Base-by-base conservation (phyloP, 2,797 vertebrate species). In the Spizella passerina region DNA sequence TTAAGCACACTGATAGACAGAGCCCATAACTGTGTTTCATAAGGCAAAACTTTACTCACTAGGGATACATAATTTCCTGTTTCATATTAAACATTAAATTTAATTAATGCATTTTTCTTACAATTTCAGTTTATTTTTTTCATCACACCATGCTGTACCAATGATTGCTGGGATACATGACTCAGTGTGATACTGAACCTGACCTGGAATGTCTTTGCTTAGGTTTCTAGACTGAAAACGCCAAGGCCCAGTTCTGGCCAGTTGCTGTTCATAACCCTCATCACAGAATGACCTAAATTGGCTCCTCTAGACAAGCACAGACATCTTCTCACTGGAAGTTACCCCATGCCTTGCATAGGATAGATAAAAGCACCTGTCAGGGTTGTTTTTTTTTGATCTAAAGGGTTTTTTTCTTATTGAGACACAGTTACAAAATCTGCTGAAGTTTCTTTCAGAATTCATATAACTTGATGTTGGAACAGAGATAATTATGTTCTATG, bases 271-370 rank as follows among this genome's bases (percentile, higher is more conserved):
- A 34, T 22, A 61, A 26, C 12, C 20, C 10, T 44, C 49, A 32
- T 5, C 9, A 15, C 4, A 19, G 61, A 50, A 66, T 1, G 4
- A 12, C 52, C 22, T 47, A 15, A 15, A 34, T 21, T 1, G 0
- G 3, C 34, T 76, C 23, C 34, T 49, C 29, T 38, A 47, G 30
- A 16, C 18, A 64, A 41, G 10, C 0, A 0, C 3, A 47, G 57
- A 41, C 4, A 75, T 1, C 46, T 56, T 69, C 46, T 65, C n/a
- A 18, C 21, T 46, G 2, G 16, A 53, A 24, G 16, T 10, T 12
- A 56, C 10, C 34, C 12, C 7, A 5, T 24, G 14, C 12, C 13
- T 14, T 14, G 1, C 17, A 32, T 26, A 22, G 27, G 12, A 23
- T 14, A 61, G 19, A 19, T 5, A 50, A 17, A 57, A 65, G 11